Base-by-base conservation (phyloP, 2,888 invertebrate species). In the Chrysomela aeneicollis region DNA sequence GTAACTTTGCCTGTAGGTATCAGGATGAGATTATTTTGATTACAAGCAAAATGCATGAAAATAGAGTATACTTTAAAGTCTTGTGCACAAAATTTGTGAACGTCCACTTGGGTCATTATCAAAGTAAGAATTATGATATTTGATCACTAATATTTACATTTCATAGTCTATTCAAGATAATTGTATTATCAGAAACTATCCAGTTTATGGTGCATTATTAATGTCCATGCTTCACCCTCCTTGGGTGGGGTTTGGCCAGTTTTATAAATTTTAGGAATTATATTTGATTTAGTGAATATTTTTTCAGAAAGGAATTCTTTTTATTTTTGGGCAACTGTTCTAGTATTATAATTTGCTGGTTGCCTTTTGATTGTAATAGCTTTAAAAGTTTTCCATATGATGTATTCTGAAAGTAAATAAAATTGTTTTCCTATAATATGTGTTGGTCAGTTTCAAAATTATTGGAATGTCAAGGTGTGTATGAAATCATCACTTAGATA, bases 341-440 rank as follows among this genome's bases (percentile, higher is more conserved):
- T 71, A 71, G 68, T 67, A 70, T 68, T 69, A 64, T 73, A 66
- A 68, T 74, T 74, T 73, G 76, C 75, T 72, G 74, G 77, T 77
- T 76, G 77, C 73, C 76, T 76, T 72, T 74, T 15, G 70, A 74
- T 74, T 78, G 74, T 78, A 76, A 74, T 77, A 79, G 78, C 77
- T 78, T 79, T 79, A 79, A 78, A 75, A 76, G 8, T 79, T 78
- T 78, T 76, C 77, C 74, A 75, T 76, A 77, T 76, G 71, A 73
- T 78, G 78, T 79, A 79, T 78, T 71, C 74, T 77, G 73, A 77
- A 76, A 71, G 70, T 73, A 68, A 77, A 78, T 77, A 77, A 76
- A 78, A 77, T 76, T 78, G 78, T 78, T 79, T 79, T 78, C 79
- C 77, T 77, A 77, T 78, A 78, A 68, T 58, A 18, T 63, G 61